phyloP scores from a whole-genome alignment of 2,797 vertebrate species.

The Sebastes itinus region DNA sequence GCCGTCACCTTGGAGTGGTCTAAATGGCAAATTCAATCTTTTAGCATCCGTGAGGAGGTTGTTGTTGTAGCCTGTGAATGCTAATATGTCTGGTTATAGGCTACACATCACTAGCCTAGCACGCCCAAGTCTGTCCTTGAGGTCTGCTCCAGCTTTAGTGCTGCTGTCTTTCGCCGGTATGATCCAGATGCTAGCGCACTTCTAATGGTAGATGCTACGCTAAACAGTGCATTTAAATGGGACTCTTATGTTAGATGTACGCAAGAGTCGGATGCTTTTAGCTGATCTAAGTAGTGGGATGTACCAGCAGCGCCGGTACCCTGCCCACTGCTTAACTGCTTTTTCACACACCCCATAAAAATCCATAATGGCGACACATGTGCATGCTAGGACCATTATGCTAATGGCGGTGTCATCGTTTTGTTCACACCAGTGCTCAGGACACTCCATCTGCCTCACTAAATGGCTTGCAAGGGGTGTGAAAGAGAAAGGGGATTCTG shows the following conservation, averaged over 20 bases:
- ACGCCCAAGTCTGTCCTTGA: conserved; percentile 36
- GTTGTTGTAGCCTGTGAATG: conserved; percentile 28
- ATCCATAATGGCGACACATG: conserved; percentile 71
- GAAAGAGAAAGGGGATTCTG: conserved; percentile 51
- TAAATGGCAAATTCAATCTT: conserved; percentile 37
- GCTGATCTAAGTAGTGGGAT: conserved; percentile 24
- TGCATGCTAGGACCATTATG: conserved; percentile 76
- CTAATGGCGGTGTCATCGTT: conserved; percentile 78
- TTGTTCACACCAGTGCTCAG: conserved; percentile 77
- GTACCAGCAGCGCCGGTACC: conserved; percentile 16
- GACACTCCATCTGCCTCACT: conserved; percentile 72
- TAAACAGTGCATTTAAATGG: conserved; percentile 41
- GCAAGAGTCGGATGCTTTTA: conserved; percentile 5
- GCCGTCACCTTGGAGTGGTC: conserved; percentile 48
- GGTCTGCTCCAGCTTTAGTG: conserved; percentile 10
- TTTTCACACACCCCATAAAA: conserved; percentile 76
- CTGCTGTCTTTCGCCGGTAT: background rate
- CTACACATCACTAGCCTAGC: conserved; percentile 38
- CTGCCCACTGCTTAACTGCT: conserved; percentile 64
- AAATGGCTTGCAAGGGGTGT: conserved; percentile 53
- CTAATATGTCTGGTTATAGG: conserved; percentile 34
- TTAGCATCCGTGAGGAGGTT: background rate
- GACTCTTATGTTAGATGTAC: conserved; percentile 10
- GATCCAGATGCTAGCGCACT: conserved; percentile 27
- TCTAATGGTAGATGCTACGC: conserved; percentile 16